Evolutionary conservation across 30 jellyfish, hydroid and myxozoan genomes (phyloP).

Genomic region (Sanderia malayensis): DNA sequence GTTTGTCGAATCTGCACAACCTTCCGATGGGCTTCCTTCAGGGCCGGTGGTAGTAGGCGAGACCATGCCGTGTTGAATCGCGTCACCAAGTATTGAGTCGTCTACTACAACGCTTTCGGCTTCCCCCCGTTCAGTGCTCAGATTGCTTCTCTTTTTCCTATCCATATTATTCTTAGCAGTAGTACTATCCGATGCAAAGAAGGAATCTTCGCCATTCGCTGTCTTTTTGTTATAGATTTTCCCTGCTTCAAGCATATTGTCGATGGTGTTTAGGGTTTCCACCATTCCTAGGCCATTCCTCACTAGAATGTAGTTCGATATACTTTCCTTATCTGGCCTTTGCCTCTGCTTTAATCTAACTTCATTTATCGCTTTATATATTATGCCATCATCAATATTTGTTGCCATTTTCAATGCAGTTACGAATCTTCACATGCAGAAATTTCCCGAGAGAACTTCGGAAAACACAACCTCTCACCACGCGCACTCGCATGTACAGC

Average conservation of each 20-base stretch:
- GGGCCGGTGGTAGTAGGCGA: too few relatives aligned
- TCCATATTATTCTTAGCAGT: background rate
- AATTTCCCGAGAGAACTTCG: too few relatives aligned
- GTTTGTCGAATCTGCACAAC: constrained; percentile 17
- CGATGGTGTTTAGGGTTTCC: background rate
- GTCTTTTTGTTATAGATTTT: constrained; percentile 11
- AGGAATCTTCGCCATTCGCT: constrained; percentile 13
- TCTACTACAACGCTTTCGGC: too few relatives aligned
- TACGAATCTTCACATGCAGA: too few relatives aligned
- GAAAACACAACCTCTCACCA: too few relatives aligned
- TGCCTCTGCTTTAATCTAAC: constrained; percentile 6
- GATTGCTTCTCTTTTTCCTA: too few relatives aligned
- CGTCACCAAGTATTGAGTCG: too few relatives aligned
- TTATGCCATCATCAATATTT: constrained; percentile 8
- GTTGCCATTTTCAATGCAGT: constrained; percentile 14
- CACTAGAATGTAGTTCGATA: constrained; percentile 2
- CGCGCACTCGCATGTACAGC: too few relatives aligned
- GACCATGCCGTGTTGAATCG: too few relatives aligned
- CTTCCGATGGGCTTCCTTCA: constrained; percentile 19
- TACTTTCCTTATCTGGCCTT: constrained; percentile 17
- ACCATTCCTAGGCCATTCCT: constrained; percentile 9
- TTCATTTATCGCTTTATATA: constrained; percentile 10
- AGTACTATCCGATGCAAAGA: constrained; percentile 2
- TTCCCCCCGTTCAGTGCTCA: too few relatives aligned
- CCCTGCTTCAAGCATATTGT: constrained; percentile 8